Conservation (phyloP, 1,140 invertebrate genomes). For the Ericerus pela region DNA sequence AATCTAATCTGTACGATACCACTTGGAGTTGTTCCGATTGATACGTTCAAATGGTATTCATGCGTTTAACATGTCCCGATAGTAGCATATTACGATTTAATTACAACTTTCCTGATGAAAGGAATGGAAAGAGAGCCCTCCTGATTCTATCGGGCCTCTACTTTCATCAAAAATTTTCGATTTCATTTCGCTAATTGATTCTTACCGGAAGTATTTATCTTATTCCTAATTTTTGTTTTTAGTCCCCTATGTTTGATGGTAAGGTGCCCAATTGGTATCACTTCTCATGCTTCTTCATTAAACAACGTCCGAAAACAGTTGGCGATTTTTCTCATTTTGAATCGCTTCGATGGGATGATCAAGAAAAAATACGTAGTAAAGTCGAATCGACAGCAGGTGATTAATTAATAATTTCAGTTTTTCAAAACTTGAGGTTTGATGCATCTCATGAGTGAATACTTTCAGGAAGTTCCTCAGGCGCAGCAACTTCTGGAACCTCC, state of each 20-base stretch:
- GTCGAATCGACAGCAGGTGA: no score
- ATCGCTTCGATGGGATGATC: slow-evolving; percentile 68
- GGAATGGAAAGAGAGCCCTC: no score
- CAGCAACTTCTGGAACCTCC: slow-evolving; percentile 15
- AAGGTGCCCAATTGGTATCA: slow-evolving; percentile 84
- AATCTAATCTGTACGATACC: no score
- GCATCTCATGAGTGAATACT: no score
- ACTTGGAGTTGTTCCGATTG: no score
- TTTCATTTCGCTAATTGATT: background rate
- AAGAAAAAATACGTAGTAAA: slow-evolving; percentile 60
- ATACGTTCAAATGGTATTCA: background rate
- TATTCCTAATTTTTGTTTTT: slow-evolving; percentile 30
- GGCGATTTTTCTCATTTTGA: slow-evolving; percentile 77
- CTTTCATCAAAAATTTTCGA: slow-evolving; percentile 7
- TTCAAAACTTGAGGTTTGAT: no score
- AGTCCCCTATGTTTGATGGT: slow-evolving; percentile 84
- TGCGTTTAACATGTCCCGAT: no score
- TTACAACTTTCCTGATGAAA: no score
- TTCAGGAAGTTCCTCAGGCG: background rate
- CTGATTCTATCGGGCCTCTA: background rate
- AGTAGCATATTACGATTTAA: no score
- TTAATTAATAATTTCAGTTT: no score
- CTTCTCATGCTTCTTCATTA: slow-evolving; percentile 72
- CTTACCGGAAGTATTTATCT: background rate
- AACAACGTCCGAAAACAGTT: slow-evolving; percentile 51